Evolutionary conservation across 30 jellyfish, hydroid and myxozoan genomes (phyloP).

Genomic region (Hydra vulgaris): DNA sequence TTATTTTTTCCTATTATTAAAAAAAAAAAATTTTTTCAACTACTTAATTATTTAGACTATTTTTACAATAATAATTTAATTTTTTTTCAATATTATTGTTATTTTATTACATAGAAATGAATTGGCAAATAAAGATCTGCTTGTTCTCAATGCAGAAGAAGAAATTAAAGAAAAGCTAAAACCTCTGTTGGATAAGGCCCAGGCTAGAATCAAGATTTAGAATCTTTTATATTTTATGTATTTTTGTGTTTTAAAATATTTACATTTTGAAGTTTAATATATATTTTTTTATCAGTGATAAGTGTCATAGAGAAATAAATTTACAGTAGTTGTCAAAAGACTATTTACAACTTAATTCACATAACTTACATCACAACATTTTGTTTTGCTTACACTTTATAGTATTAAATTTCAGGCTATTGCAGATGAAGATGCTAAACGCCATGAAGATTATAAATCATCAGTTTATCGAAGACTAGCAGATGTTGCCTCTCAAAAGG

Average conservation of each 20-base stretch:
- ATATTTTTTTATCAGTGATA: no score
- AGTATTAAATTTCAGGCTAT: no score
- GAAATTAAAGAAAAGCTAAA: conserved; percentile 39
- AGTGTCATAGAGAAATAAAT: no score
- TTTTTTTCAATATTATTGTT: background rate
- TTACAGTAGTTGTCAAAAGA: no score
- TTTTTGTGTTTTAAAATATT: no score
- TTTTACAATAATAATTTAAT: background rate
- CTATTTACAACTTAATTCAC: no score
- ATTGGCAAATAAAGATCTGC: conserved; percentile 13
- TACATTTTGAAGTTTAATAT: no score
- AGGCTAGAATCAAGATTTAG: conserved; percentile 32
- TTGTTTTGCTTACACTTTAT: no score
- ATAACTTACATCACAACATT: no score
- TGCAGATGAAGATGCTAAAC: conserved; percentile 60
- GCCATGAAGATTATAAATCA: conserved; percentile 44
- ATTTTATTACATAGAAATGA: conserved; percentile 17
- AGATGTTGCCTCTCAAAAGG: conserved; percentile 60
- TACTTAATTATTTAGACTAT: no score
- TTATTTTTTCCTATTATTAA: background rate
- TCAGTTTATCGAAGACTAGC: conserved; percentile 63
- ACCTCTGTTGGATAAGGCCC: conserved; percentile 84
- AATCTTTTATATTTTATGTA: background rate
- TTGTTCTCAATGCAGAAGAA: conserved; percentile 53
- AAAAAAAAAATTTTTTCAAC: no score